phyloP scores from a whole-genome alignment of 2,888 invertebrate species.

The Callimorpha dominula region DNA sequence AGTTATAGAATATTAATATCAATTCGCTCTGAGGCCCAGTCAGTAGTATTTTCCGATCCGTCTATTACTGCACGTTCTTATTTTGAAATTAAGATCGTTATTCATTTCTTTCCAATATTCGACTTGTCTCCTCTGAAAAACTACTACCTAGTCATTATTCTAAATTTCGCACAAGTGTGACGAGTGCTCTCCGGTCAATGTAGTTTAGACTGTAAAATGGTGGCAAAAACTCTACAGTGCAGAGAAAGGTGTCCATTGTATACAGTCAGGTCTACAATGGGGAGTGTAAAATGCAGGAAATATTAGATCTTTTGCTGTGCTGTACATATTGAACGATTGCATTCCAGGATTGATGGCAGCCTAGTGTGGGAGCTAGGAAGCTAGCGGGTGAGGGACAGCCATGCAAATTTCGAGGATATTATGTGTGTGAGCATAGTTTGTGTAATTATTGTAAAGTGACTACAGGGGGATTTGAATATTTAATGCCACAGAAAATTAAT shows the following conservation, averaged over 20 bases:
- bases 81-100: neutral
- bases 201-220: constrained; percentile 66
- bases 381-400: constrained; percentile 5
- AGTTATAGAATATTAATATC: no score
- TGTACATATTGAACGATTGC: constrained; percentile 46
- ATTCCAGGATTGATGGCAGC: constrained; percentile 42
- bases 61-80: neutral
- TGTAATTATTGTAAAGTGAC: neutral
- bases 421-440: neutral
- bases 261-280: constrained; percentile 39
- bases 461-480: no score
- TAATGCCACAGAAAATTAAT: no score
- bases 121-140: constrained; percentile 36
- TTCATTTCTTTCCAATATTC: neutral
- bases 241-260: constrained; percentile 55
- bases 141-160: constrained; percentile 33
- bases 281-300: constrained; percentile 48
- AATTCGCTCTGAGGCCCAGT: no score
- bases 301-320: constrained; percentile 51
- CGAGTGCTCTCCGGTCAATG: constrained; percentile 59
- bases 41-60: no score
- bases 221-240: constrained; percentile 66
- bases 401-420: neutral
- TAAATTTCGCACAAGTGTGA: constrained; percentile 39
- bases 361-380: constrained; percentile 20